phyloP scores from a whole-genome alignment of 2,797 vertebrate species.

The Coracias cyanogaster region DNA sequence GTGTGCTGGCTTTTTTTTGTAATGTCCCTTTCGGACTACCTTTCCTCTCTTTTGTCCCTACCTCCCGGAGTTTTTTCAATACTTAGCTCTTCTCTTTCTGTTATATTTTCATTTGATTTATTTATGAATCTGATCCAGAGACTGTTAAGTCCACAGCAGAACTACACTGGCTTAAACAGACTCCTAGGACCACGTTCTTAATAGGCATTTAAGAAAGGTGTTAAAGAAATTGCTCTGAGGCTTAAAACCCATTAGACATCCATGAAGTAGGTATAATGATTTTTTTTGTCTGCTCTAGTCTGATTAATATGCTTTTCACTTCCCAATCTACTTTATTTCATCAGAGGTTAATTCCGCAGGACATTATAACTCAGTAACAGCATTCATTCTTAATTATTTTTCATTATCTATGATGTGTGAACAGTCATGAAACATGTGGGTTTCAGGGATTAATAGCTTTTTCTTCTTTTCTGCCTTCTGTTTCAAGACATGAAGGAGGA shows the following conservation, averaged over 20 bases:
- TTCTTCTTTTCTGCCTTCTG: background rate
- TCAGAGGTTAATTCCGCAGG: background rate
- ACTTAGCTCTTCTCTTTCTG: background rate
- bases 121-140: background rate
- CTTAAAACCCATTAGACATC: background rate
- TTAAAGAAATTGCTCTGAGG: background rate
- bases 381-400: constrained; percentile 11
- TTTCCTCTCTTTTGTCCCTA: background rate
- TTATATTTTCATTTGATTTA: background rate
- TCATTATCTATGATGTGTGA: background rate
- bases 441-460: constrained; percentile 4
- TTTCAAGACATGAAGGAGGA: background rate
- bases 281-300: background rate
- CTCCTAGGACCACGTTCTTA: background rate
- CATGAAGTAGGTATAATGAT: background rate
- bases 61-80: background rate
- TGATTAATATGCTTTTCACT: constrained; percentile 7
- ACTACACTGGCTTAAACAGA: background rate
- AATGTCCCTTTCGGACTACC: background rate
- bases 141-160: background rate
- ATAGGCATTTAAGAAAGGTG: background rate
- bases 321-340: constrained; percentile 8
- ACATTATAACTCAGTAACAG: background rate
- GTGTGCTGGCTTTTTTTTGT: background rate
- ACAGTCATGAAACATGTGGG: background rate